Evolutionary conservation across 2,888 invertebrate genomes (phyloP), one percentile per base, ranked within the genome.

Genomic region (Phanerotoma sp.): DNA sequence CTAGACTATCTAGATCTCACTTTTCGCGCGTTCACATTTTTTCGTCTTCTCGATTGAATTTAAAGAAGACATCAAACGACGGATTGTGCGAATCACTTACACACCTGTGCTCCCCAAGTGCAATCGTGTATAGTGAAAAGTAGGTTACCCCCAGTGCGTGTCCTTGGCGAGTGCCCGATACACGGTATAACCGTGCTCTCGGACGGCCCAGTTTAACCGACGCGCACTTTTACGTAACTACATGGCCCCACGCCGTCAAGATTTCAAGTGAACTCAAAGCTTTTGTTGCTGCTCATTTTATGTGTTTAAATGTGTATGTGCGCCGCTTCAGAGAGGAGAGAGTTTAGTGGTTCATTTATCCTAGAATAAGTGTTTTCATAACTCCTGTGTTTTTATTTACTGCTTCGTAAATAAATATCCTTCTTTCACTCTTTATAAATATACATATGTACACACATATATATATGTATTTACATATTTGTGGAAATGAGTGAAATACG

Each of bases 191-290:
- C 48, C 46, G 40, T 32, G 40, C 45, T 58, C 45, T 35, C 38
- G 57, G 61, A 62, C 61, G 62, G 61, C 60, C 60, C 55, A 58
- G 58, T 62, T 62, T 54, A 60, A 61, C 59, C 63, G 64, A 64
- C 65, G 67, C 70, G 64, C 62, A 67, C 66, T 68, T 70, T 70
- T 70, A 70, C 70, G 70, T 70, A 70, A 70, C 66, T 51, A 42
- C 32, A 32, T 55, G 28, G 38, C 37, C 42, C 22, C 45, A 44
- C 45, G 28, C 28, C 28, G 49, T 49, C 18, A 28, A 18, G 10
- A 25, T 30, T 30, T 18, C 7, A 46, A 18, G 42, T 42, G 21
- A 22, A 22, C 38, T 40, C 16, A 16, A 40, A 10, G 10, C 35
- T 13, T 15, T 13, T 13, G 35, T 35, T 35, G n/a, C 15, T 15